phyloP scores from a whole-genome alignment of 2,888 invertebrate genomes.

The Argyresthia albistria region DNA sequence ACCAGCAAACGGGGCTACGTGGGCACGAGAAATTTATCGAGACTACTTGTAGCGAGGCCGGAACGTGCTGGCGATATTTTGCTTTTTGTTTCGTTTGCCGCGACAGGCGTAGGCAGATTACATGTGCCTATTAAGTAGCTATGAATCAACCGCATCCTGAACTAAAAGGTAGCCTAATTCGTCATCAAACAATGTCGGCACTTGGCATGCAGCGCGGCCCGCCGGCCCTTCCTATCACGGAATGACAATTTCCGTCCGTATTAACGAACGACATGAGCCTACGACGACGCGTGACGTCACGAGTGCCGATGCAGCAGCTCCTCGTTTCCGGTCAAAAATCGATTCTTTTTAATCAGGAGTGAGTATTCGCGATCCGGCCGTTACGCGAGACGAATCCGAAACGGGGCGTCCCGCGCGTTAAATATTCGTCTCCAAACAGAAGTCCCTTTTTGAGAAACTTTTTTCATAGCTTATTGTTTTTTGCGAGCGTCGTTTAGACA shows the following conservation, averaged over 20 bases:
- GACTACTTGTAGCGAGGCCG: constrained; percentile 27
- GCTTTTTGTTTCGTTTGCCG: constrained; percentile 27
- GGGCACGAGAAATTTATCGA: constrained; percentile 44
- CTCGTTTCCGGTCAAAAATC: constrained; percentile 54
- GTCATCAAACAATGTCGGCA: constrained; percentile 41
- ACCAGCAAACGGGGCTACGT: constrained; percentile 39
- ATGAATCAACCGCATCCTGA: constrained; percentile 42
- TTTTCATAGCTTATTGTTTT: constrained; percentile 48
- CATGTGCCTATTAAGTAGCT: constrained; percentile 30
- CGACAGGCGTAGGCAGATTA: constrained; percentile 33
- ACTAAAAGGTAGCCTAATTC: constrained; percentile 45
- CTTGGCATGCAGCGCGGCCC: constrained; percentile 52
- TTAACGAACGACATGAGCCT: constrained; percentile 51
- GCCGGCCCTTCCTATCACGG: constrained; percentile 56
- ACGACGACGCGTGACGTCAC: neutral
- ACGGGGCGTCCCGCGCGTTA: constrained; percentile 41
- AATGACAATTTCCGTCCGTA: constrained; percentile 57
- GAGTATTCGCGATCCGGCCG: constrained; percentile 44
- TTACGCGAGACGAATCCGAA: constrained; percentile 33
- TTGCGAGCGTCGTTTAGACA: constrained; percentile 47
- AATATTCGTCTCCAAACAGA: constrained; percentile 50
- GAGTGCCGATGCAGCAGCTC: constrained; percentile 24
- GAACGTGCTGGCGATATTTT: constrained; percentile 16
- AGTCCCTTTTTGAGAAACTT: constrained; percentile 40
- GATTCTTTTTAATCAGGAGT: constrained; percentile 56